These are phyloP conservation scores for Pteropus rufus DNA, from an alignment of 2,797 vertebrate genomes.

Conservation along the genomic window DNA sequence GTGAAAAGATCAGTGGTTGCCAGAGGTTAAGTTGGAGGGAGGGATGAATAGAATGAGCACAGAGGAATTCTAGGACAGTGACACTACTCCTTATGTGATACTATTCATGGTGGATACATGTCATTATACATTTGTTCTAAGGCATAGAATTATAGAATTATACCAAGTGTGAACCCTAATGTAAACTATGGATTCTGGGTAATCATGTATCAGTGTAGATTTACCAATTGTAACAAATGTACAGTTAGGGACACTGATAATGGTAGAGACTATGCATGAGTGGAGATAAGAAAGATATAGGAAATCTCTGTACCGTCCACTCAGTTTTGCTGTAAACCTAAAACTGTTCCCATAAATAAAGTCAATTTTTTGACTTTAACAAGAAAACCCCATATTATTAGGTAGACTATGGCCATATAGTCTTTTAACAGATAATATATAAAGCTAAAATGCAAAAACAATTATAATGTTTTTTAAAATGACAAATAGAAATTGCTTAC, in stretches of 20 bases:
- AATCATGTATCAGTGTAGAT: not conserved
- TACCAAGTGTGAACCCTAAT: not conserved
- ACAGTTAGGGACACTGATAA: not conserved
- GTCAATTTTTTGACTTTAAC: not conserved
- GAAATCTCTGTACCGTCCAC: not conserved
- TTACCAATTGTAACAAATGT: not conserved
- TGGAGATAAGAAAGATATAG: not conserved
- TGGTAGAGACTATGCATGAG: not conserved
- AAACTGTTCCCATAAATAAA: not conserved
- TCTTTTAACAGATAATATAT: not conserved
- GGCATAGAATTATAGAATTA: not conserved
- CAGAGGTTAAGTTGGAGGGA: not conserved
- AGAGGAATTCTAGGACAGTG: not conserved
- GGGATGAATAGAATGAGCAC: not conserved
- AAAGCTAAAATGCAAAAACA: not conserved
- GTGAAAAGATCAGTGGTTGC: not conserved
- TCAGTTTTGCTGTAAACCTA: not conserved
- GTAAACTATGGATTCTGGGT: not conserved
- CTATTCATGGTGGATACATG: not conserved
- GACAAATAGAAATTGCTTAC: not conserved
- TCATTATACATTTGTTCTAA: not conserved
- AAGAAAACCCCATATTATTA: not conserved
- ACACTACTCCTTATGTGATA: not conserved
- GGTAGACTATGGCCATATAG: not conserved
- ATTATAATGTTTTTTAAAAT: not conserved